Evolutionary conservation across 2,888 invertebrate species (phyloP).

Genomic region (Dynastes tityus): DNA sequence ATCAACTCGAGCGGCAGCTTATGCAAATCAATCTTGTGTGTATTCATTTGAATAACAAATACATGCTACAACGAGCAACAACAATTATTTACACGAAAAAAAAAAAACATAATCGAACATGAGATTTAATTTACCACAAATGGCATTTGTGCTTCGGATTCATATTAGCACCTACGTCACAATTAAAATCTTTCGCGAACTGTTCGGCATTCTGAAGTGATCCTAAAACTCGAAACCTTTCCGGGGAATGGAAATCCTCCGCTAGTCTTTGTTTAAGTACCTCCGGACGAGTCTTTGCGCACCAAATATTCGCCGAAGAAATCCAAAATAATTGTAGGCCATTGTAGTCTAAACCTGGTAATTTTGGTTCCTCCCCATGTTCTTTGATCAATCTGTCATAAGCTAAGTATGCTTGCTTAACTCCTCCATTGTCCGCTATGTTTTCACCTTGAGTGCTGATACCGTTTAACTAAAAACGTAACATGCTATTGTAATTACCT

Average conservation of each 20-base stretch:
- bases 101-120: not conserved
- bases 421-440: conserved; percentile 95
- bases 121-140: conserved; percentile 72
- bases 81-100: conserved; percentile 5
- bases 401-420: conserved; percentile 91
- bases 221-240: conserved; percentile 75
- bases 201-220: conserved; percentile 76
- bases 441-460: conserved; percentile 95
- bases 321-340: conserved; percentile 87
- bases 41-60: not conserved
- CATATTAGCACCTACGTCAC: conserved; percentile 75
- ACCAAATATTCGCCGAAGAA: conserved; percentile 91
- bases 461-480: conserved; percentile 82
- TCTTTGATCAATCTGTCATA: conserved; percentile 82
- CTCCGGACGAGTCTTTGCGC: conserved; percentile 82
- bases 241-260: conserved; percentile 84
- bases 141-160: conserved; percentile 77
- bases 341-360: conserved; percentile 80
- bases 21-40: not conserved
- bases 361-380: conserved; percentile 77
- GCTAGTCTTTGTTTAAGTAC: conserved; percentile 82
- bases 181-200: conserved; percentile 77
- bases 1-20: no score
- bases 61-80: not conserved
- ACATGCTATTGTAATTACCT: not conserved